Percentiles rank a stretch among this genome's conserved stretches.
Evolutionary conservation across 2,113 vertebrate genomes (phyloP).

Genomic region (Upupa epops): DNA sequence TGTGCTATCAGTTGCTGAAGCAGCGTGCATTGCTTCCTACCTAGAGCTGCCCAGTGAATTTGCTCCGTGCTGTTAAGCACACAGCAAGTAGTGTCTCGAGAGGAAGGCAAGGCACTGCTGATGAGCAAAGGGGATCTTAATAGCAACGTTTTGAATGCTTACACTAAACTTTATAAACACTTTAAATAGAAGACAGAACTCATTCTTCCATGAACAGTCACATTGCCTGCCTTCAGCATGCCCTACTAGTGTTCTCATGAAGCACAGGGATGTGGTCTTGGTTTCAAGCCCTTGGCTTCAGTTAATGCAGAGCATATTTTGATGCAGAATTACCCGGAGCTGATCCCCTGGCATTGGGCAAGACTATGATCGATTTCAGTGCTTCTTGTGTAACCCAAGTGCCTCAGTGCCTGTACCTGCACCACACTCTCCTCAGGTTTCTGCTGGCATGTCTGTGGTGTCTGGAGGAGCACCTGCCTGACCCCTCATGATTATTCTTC

Average conservation of each 20-base stretch:
- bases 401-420: background rate
- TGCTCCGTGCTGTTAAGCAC: slow-evolving; percentile 39
- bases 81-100: background rate
- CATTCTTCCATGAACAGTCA: background rate
- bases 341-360: background rate
- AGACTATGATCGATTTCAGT: background rate
- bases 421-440: fast-evolving
- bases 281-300: background rate
- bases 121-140: slow-evolving; percentile 8
- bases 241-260: fast-evolving
- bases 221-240: background rate
- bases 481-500: background rate
- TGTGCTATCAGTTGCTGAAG: slow-evolving; percentile 1
- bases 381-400: background rate
- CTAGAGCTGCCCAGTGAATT: slow-evolving; percentile 50
- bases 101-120: slow-evolving; percentile 3
- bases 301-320: background rate
- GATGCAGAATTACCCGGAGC: background rate
- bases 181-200: slow-evolving; percentile 7
- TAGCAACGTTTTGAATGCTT: background rate
- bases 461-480: background rate
- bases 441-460: fast-evolving
- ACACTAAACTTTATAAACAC: background rate
- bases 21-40: slow-evolving; percentile 34
- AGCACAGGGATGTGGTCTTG: background rate